phyloP scores from a whole-genome alignment of 1,140 invertebrate species.

The Megalopta genalis region DNA sequence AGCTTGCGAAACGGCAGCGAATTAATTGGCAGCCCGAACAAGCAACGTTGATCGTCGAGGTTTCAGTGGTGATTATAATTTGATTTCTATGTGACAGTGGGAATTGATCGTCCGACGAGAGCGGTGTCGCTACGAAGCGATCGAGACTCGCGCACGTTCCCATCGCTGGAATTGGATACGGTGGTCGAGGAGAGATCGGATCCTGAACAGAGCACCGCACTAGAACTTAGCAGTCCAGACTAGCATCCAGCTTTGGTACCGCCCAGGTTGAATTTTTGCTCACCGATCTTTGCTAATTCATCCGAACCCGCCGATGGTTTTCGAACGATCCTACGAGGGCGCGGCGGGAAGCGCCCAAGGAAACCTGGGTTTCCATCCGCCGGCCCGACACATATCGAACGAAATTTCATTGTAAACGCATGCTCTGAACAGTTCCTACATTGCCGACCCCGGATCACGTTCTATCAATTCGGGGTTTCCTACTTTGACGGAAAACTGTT shows the following conservation, averaged over 20 bases:
- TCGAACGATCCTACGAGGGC: neutral
- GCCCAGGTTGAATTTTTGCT: conserved; percentile 63
- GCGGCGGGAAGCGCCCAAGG: neutral
- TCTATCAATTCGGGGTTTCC: neutral
- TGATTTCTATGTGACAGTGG: conserved; percentile 62
- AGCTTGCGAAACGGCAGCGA: no score
- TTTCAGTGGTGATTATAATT: neutral
- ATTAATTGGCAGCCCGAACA: no score
- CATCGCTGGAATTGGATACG: conserved; percentile 88
- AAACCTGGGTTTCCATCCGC: neutral
- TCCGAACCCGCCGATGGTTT: neutral
- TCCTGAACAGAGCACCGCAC: conserved; percentile 84
- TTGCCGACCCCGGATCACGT: neutral
- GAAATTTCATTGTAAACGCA: neutral
- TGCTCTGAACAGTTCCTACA: neutral
- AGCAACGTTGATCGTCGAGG: no score
- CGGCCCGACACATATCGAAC: neutral
- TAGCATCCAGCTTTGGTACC: conserved; percentile 76
- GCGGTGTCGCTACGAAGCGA: conserved; percentile 84
- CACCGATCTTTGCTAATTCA: neutral
- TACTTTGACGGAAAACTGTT: no score
- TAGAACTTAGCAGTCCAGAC: conserved; percentile 76
- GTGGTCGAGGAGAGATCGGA: conserved; percentile 89
- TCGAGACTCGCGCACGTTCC: conserved; percentile 84
- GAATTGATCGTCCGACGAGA: conserved; percentile 81